Base-by-base conservation (phyloP, 2,797 vertebrate species). In the Pelobates cultripes region DNA sequence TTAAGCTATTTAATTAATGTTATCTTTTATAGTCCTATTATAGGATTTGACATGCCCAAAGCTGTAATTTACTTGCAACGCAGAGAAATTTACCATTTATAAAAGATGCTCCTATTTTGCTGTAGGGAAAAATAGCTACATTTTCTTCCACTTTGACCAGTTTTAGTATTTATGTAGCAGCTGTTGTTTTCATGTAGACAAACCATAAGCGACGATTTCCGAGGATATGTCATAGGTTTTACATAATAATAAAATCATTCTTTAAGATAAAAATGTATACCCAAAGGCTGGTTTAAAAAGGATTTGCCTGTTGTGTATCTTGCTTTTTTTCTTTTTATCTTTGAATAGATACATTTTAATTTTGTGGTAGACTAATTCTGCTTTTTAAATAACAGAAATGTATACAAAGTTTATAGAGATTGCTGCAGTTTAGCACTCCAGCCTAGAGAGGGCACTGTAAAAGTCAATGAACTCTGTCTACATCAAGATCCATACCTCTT, bases 1-100 rank as follows among this genome's bases (percentile, higher is more conserved):
- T 74, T 60, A 74, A 74, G 5, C 53, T 60, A 51, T 61, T 43
- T 74, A 74, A 74, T 74, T 74, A 74, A 74, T 74, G 72, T 74
- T 74, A 74, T 60, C 55, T 74, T 74, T 74, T 60, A 74, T 74
- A n/a, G 72, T 61, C 28, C 41, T 43, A 43, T 60, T 60, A 61
- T 8, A 42, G 72, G 6, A 60, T 60, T 43, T 74, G 40, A 60
- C 72, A 61, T 61, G 40, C 72, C 53, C 72, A 74, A 74, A 60
- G 72, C 72, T 42, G 53, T 61, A 43, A 60, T 73, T 73, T 70
- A 47, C 68, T n/a, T 15, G 12, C 14, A 43, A 15, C 7, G 28
- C 47, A 1, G 7, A 72, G 43, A 53, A 51, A 53, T 44, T 40
- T 6, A 5, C 15, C 9, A 73, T 73, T 55, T 57, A 15, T 55